Base-by-base conservation (phyloP, 2,888 invertebrate genomes). In the Ryuthela nishihirai region DNA sequence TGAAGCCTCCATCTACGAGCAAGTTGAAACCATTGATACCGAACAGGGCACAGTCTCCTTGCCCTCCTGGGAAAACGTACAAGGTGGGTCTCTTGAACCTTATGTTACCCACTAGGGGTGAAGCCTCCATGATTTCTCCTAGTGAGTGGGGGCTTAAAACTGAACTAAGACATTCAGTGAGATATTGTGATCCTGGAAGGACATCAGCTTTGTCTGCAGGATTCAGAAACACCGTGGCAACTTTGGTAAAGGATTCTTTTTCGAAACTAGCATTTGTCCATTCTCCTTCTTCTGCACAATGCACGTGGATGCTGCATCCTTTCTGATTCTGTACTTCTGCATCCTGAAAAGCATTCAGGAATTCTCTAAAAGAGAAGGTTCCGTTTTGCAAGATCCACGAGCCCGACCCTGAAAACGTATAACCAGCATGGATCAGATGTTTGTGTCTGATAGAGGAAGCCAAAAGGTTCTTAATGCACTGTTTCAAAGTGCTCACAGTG, bases 371-470 rank as follows among this genome's bases (percentile, higher is more conserved):
- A 65, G 92, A 89, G 75, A 93, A 94, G 72, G 91, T 90, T 73
- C 94, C 95, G 78, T 97, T 97, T 88, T 95, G 79, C 76, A 97
- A 82, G 72, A 94, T 88, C 95, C 95, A 97, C 71, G 94, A 93
- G 74, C 95, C 95, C 76, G 89, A 89, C 65, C 90, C 91, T 64
- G 88, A 85, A 77, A 92, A 93, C 65, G 91, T 90, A 76, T 94
- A 94, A 65, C 97, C 97, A 66, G 93, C 88, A 75, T 94, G 93
- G 75, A 97, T 87, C 72, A 97, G 85, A 78, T 94, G 94, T 69
- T 94, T 83, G 78, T 94, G 92, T 72, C 90, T 82, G 50, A 94
- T 93, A 76, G 92, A 92, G 68, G 90, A 89, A 76, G 90, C 87
- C 71, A 97, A 83, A 76, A 95, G 80, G 78, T 93, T 92, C 72